These are phyloP conservation scores for Otocyon megalotis DNA, from an alignment of 2,113 vertebrate genomes.

Conservation along the genomic window DNA sequence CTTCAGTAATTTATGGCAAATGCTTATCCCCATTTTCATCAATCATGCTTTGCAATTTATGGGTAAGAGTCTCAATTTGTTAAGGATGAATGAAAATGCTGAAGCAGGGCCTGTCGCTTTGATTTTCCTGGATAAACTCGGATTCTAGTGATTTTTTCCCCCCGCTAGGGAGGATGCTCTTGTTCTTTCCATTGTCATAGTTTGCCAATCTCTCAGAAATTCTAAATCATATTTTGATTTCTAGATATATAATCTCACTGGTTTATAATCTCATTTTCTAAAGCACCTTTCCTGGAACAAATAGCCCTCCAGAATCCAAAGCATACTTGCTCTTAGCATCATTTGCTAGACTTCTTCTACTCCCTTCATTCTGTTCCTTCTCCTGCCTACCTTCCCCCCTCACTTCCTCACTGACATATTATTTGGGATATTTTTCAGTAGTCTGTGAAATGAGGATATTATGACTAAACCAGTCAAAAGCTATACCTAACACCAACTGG, in stretches of 20 bases:
- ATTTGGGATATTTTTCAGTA: not conserved
- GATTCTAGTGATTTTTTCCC: not conserved
- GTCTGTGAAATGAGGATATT: not conserved
- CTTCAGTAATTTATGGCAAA: not conserved
- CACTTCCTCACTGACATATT: not conserved
- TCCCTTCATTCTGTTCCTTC: not conserved
- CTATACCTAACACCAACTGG: not conserved
- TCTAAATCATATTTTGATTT: not conserved
- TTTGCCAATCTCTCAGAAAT: not conserved
- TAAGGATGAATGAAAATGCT: not conserved
- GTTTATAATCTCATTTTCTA: slow-evolving; percentile 41
- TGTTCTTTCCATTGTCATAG: not conserved
- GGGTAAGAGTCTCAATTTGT: not conserved
- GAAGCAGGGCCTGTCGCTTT: not conserved
- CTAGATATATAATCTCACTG: not conserved
- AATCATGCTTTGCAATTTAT: not conserved
- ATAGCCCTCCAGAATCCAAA: not conserved
- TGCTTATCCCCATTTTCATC: not conserved
- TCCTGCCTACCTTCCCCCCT: not conserved
- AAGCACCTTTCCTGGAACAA: not conserved
- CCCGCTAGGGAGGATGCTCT: not conserved
- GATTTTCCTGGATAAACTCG: not conserved
- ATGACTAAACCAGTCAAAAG: not conserved
- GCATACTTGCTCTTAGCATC: not conserved
- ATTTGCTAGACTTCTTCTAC: not conserved